Conservation (phyloP, 2,888 invertebrate species). For the Spodoptera exigua region DNA sequence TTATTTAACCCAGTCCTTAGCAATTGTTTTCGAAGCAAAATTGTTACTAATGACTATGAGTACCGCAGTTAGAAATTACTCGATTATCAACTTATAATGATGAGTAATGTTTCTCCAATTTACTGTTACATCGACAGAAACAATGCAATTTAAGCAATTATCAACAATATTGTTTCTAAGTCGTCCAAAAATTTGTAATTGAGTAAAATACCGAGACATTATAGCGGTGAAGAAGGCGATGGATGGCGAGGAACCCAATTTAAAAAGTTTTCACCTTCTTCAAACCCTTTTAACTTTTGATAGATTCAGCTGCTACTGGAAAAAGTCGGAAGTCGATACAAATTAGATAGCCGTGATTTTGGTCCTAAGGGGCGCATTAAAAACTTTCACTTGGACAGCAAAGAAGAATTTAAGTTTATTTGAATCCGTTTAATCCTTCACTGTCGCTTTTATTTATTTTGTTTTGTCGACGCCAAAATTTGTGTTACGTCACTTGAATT, state of each 20-base stretch:
- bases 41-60: too few species aligned
- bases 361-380: conserved; percentile 28
- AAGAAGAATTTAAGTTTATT: conserved; percentile 36
- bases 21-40: too few species aligned
- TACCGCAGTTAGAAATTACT: too few species aligned
- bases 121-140: not conserved
- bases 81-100: not conserved
- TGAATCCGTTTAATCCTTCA: conserved; percentile 27
- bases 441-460: too few species aligned
- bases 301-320: conserved; percentile 48
- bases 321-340: conserved; percentile 51
- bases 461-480: too few species aligned
- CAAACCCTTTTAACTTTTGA: conserved; percentile 63
- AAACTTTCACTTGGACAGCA: conserved; percentile 31
- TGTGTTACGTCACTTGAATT: too few species aligned
- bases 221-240: conserved; percentile 57
- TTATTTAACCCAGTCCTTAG: too few species aligned
- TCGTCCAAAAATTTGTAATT: conserved; percentile 53
- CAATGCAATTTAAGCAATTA: conserved; percentile 30
- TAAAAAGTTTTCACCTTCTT: conserved; percentile 63
- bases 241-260: conserved; percentile 56
- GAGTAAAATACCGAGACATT: conserved; percentile 64
- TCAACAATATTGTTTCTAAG: conserved; percentile 23
- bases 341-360: conserved; percentile 42
- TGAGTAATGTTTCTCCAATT: not conserved